phyloP scores from a whole-genome alignment of 2,113 vertebrate genomes.

The Trematocara nigrifrons region DNA sequence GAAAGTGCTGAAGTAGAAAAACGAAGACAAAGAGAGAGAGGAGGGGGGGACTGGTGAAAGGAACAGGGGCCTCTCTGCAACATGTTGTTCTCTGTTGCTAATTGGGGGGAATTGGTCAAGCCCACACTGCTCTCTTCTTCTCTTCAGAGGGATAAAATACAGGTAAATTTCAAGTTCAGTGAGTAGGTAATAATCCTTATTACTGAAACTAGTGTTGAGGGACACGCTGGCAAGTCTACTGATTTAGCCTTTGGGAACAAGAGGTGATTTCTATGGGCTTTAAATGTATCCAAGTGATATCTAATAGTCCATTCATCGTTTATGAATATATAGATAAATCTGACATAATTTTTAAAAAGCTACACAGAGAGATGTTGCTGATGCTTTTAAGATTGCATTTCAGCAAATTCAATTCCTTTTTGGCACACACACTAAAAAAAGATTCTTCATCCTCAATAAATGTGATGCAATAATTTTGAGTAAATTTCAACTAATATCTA shows the following conservation, averaged over 20 bases:
- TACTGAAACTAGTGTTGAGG: neutral
- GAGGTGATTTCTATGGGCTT: neutral
- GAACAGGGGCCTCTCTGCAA: neutral
- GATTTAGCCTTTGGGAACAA: neutral
- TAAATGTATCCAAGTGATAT: neutral
- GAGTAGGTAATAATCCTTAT: neutral
- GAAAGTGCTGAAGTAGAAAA: neutral
- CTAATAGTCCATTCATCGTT: neutral
- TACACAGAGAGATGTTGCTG: no score
- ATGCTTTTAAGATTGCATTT: neutral
- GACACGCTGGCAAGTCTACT: neutral
- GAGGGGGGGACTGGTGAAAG: neutral
- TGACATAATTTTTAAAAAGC: neutral
- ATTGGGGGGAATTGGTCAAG: neutral
- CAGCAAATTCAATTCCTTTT: neutral
- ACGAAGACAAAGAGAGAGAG: neutral
- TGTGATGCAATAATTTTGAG: neutral
- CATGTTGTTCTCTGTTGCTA: slow-evolving; percentile 10
- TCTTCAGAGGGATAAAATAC: neutral
- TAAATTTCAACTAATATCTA: neutral
- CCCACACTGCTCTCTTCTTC: neutral
- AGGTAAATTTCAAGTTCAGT: neutral
- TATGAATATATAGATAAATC: neutral
- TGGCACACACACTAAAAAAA: neutral
- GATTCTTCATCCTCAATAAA: neutral